These are phyloP conservation scores for Bembecia ichneumoniformis DNA, from an alignment of 2,888 invertebrate species.

Conservation along the genomic window DNA sequence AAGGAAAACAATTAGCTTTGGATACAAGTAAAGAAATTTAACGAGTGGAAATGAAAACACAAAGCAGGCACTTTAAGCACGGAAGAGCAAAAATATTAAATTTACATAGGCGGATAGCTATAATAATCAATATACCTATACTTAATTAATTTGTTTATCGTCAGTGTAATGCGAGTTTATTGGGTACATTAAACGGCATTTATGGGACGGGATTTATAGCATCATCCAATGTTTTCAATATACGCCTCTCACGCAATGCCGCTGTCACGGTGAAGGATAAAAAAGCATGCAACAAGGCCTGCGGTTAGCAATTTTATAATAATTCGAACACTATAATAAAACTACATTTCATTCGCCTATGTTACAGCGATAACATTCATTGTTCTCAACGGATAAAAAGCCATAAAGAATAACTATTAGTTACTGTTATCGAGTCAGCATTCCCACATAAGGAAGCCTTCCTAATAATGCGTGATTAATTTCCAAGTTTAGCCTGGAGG, in stretches of 20 bases:
- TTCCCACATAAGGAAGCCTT: slow-evolving; percentile 28
- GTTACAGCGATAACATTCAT: not conserved
- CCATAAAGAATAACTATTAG: not conserved
- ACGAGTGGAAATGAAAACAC: no score
- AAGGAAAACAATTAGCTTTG: no score
- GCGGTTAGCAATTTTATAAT: slow-evolving; percentile 50
- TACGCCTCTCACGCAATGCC: slow-evolving; percentile 41
- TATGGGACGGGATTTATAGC: slow-evolving; percentile 33
- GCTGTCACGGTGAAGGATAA: slow-evolving; percentile 23
- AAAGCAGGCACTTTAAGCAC: no score
- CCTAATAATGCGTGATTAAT: slow-evolving; percentile 40
- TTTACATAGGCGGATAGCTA: not conserved
- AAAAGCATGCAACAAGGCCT: slow-evolving; percentile 29
- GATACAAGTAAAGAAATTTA: no score
- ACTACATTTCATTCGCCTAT: not conserved
- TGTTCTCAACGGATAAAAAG: not conserved
- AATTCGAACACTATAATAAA: slow-evolving; percentile 4
- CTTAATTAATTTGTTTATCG: not conserved
- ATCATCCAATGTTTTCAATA: slow-evolving; percentile 43
- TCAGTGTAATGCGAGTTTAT: not conserved
- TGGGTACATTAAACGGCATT: not conserved
- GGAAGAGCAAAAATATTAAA: not conserved
- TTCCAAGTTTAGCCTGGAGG: slow-evolving; percentile 29
- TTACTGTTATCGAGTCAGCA: slow-evolving; percentile 3
- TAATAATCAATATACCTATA: not conserved